Conservation (phyloP, 2,888 invertebrate species). For the Spilosoma lubricipeda region DNA sequence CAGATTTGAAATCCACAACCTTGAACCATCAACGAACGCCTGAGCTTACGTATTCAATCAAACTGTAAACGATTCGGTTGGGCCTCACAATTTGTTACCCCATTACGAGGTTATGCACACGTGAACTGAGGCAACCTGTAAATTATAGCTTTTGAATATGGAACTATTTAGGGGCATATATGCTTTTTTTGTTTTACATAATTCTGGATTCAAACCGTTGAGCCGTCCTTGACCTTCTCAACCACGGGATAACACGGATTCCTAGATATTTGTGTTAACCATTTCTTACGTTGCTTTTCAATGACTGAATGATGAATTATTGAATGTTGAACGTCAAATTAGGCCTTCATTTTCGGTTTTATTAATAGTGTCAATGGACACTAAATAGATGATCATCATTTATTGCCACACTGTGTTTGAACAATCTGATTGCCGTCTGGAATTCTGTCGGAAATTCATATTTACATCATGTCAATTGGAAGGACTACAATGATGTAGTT, state of each 20-base stretch:
- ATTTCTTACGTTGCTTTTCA: neutral
- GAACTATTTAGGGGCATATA: neutral
- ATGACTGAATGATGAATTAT: too few species aligned
- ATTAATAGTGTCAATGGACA: neutral
- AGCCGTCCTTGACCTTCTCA: neutral
- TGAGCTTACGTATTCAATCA: constrained; percentile 47
- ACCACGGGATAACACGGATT: too few species aligned
- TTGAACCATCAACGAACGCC: constrained; percentile 39
- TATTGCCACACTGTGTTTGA: neutral
- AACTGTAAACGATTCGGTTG: constrained; percentile 42
- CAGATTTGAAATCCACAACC: constrained; percentile 27
- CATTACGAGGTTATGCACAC: constrained; percentile 22
- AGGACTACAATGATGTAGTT: neutral
- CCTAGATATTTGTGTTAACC: too few species aligned
- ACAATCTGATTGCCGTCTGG: neutral
- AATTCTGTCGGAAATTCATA: neutral
- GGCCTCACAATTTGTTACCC: constrained; percentile 28
- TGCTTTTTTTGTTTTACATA: neutral
- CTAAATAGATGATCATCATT: neutral
- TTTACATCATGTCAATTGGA: neutral
- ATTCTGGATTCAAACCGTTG: neutral
- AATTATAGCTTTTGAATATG: neutral
- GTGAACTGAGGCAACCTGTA: constrained; percentile 11
- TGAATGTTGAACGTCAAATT: neutral
- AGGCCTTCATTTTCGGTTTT: neutral